Evolutionary conservation across 2,888 invertebrate genomes (phyloP).

Genomic region (Ganaspis brasiliensis): DNA sequence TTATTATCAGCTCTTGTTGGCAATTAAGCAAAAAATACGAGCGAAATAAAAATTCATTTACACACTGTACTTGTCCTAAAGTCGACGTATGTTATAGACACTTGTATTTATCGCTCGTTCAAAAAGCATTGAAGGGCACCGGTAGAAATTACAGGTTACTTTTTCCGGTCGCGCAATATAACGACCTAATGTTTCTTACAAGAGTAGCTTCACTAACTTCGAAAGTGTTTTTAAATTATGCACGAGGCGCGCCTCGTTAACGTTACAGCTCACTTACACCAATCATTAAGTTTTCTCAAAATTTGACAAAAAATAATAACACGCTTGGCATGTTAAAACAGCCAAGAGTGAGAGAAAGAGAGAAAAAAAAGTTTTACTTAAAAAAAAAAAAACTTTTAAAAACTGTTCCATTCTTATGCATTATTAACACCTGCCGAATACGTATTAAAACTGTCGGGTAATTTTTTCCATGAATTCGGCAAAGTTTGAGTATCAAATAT

Average conservation of each 20-base stretch:
- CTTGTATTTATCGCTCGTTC: slow-evolving; percentile 35
- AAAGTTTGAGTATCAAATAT: too few relatives aligned
- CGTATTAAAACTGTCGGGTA: not conserved
- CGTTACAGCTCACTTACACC: not conserved
- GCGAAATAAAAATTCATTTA: slow-evolving; percentile 35
- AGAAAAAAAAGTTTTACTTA: not conserved
- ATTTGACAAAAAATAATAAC: not conserved
- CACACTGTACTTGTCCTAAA: slow-evolving; percentile 3
- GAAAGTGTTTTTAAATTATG: slow-evolving; percentile 40
- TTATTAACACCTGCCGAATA: slow-evolving; percentile 1
- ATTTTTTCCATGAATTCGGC: not conserved
- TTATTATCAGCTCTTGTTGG: not conserved
- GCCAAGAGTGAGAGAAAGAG: not conserved
- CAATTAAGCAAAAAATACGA: not conserved
- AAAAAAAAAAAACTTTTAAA: not conserved
- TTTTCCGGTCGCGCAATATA: slow-evolving; percentile 16
- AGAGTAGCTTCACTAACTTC: slow-evolving; percentile 8
- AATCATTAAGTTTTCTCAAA: slow-evolving; percentile 6
- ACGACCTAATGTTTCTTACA: slow-evolving; percentile 9
- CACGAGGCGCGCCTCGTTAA: not conserved
- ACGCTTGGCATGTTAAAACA: too few relatives aligned
- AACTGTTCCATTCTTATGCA: not conserved
- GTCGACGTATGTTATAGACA: not conserved
- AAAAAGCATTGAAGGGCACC: slow-evolving; percentile 32
- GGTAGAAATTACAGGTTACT: slow-evolving; percentile 38